Conservation (phyloP, 2,797 vertebrate genomes). For the Odontamblyopus lacepedii region DNA sequence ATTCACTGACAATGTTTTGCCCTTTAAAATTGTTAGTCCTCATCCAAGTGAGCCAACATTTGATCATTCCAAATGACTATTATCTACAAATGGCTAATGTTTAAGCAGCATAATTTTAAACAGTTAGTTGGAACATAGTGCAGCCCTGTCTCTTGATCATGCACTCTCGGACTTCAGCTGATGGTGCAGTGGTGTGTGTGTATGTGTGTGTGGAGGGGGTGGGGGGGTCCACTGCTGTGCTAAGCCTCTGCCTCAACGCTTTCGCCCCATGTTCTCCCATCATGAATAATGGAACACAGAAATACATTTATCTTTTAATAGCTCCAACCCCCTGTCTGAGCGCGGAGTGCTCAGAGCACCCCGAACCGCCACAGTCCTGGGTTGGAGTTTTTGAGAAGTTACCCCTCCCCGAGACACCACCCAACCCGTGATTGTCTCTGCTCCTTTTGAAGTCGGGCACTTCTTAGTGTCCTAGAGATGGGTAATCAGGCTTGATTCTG, state of each 20-base stretch:
- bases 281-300: conserved; percentile 85
- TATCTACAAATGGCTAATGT: background rate
- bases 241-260: conserved; percentile 72
- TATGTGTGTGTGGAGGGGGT: conserved; percentile 29
- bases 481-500: conserved; percentile 82
- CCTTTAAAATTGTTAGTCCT: background rate
- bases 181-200: conserved; percentile 46
- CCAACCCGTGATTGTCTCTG: conserved; percentile 73
- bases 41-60: background rate
- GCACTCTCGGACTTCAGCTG: conserved; percentile 54
- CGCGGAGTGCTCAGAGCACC: conserved; percentile 71
- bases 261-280: conserved; percentile 70
- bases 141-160: conserved; percentile 61
- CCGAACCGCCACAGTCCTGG: conserved; percentile 57
- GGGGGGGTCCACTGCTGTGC: conserved; percentile 73
- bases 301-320: conserved; percentile 88
- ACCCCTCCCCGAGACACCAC: conserved; percentile 28
- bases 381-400: conserved; percentile 63
- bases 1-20: background rate
- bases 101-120: conserved; percentile 10
- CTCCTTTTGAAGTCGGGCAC: conserved; percentile 78
- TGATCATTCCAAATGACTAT: background rate
- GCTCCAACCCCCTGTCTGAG: conserved; percentile 69
- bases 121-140: conserved; percentile 34
- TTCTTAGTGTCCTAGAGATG: conserved; percentile 85